phyloP scores from a whole-genome alignment of 2,797 vertebrate species.

The Danio kyathit region DNA sequence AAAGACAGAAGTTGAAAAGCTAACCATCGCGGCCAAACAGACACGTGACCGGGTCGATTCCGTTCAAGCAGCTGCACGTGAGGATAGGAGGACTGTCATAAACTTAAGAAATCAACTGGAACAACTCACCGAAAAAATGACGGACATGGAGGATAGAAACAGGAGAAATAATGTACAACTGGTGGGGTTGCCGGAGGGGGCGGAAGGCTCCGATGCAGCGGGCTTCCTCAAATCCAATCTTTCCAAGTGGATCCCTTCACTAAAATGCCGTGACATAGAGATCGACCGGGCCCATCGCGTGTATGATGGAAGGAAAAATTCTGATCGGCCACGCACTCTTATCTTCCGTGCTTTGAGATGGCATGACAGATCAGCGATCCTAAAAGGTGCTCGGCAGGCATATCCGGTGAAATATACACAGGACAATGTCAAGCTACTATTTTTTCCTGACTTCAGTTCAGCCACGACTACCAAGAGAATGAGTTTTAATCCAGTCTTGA shows the following conservation, averaged over 20 bases:
- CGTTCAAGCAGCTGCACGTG: slow-evolving; percentile 1
- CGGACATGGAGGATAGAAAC: not conserved
- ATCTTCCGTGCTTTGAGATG: no score
- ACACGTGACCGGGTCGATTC: slow-evolving; percentile 13
- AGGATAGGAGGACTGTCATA: slow-evolving; percentile 4
- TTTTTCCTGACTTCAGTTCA: no score
- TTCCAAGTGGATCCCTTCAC: slow-evolving; percentile 1
- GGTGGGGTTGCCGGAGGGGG: slow-evolving; percentile 16
- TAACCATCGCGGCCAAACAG: not conserved
- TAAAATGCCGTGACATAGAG: not conserved
- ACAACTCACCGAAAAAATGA: not conserved
- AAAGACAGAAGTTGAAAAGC: no score
- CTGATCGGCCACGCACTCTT: no score
- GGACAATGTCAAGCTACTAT: no score
- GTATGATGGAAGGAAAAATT: not conserved
- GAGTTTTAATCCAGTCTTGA: no score
- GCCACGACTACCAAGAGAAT: no score
- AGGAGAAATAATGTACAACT: slow-evolving; percentile 17
- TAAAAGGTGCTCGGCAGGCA: no score
- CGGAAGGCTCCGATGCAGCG: not conserved
- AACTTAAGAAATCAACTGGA: slow-evolving; percentile 15
- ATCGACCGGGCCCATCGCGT: not conserved
- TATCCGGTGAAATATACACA: no score
- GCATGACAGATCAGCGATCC: no score
- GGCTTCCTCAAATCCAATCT: slow-evolving; percentile 6